Evolutionary conservation across 35 echinoderm and acorn worm species (phyloP), one percentile per base, ranked within the genome.

Genomic region (Antedon bifida): DNA sequence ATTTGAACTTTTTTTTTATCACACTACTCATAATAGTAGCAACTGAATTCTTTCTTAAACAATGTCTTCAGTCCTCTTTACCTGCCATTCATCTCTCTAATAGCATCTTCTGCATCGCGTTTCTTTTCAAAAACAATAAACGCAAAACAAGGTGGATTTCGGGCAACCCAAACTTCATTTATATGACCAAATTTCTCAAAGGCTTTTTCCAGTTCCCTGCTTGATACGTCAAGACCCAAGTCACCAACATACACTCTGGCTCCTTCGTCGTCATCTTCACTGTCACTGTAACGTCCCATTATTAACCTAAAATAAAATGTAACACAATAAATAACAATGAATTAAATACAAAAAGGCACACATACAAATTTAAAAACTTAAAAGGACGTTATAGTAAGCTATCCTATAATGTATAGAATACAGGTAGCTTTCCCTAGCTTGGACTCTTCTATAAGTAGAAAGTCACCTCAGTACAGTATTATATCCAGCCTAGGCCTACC

Each of bases 1-100:
- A 29, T 36, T 0, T 36, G 13, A 23, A 81, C 36, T 32, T 81
- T 19, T 17, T 35, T 16, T 34, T 0, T 34, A 1, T 1, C 36
- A 36, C 79, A 81, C 16, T 19, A 34, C 21, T 0, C 29, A 21
- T 31, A 0, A n/a, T n/a, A n/a, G n/a, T n/a, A n/a, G n/a, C n/a
- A n/a, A n/a, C n/a, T n/a, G n/a, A n/a, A n/a, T n/a, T n/a, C n/a
- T n/a, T n/a, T n/a, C n/a, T n/a, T n/a, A n/a, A n/a, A n/a, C n/a
- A n/a, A n/a, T n/a, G n/a, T n/a, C n/a, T n/a, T n/a, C n/a, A n/a
- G n/a, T n/a, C n/a, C n/a, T n/a, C 29, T 56, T 79, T 45, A 82
- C 87, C 76, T 83, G 32, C 86, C 82, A 79, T 89, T 39, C 87
- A 89, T 89, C 26, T 89, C 87, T 30, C 81, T 75, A 13, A 89